These are phyloP conservation scores for Andrena dorsata DNA, from an alignment of 2,888 invertebrate species.

Conservation along the genomic window DNA sequence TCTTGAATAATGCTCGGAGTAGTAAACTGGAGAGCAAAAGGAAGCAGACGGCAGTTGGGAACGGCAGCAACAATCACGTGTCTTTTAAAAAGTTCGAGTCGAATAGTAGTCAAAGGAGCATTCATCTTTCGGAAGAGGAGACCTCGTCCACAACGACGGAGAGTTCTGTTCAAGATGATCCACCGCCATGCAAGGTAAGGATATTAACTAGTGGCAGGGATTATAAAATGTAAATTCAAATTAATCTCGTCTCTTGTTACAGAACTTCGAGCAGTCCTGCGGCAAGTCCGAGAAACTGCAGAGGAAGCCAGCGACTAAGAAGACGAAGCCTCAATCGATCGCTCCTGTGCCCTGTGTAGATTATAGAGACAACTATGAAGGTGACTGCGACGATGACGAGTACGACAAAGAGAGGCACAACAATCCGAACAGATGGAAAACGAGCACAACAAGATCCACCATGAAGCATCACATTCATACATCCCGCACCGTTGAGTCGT, in stretches of 20 bases:
- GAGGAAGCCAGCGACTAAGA: constrained; percentile 79
- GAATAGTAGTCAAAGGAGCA: constrained; percentile 79
- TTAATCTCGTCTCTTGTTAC: constrained; percentile 20
- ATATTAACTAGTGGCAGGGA: not conserved
- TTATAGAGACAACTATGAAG: constrained; percentile 85
- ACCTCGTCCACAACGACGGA: constrained; percentile 90
- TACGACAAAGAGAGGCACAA: constrained; percentile 80
- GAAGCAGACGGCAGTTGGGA: constrained; percentile 72
- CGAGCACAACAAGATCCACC: constrained; percentile 78
- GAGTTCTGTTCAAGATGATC: constrained; percentile 88
- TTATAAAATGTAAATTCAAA: not conserved
- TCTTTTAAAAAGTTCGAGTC: constrained; percentile 81
- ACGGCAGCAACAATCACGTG: constrained; percentile 74
- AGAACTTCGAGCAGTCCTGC: constrained; percentile 76
- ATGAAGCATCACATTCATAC: constrained; percentile 78
- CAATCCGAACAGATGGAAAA: constrained; percentile 83
- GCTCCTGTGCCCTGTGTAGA: constrained; percentile 79
- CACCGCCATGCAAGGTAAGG: constrained; percentile 66
- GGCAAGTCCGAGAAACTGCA: constrained; percentile 79
- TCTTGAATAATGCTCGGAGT: constrained; percentile 59
- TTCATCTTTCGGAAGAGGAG: constrained; percentile 87
- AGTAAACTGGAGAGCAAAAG: constrained; percentile 74
- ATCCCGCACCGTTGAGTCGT: constrained; percentile 72
- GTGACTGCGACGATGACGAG: constrained; percentile 85
- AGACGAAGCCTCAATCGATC: constrained; percentile 77